A percentile compares a stretch with the other conserved stretches of the same genome.
Evolutionary conservation across 2,113 vertebrate species (phyloP).

Genomic region (Gavialis gangeticus): DNA sequence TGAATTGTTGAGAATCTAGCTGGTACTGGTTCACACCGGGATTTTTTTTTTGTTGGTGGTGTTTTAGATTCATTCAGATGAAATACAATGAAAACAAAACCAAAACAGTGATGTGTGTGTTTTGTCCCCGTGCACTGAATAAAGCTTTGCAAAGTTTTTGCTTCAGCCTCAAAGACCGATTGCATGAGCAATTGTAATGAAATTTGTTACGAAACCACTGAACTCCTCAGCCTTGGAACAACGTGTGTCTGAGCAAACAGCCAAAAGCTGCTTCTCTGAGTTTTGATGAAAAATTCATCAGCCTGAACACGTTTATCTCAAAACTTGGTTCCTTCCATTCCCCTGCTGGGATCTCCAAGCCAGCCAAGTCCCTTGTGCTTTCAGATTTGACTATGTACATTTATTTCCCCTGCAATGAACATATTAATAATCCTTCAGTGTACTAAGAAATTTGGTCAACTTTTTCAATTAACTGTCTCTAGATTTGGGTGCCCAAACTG

Average conservation of each 20-base stretch:
- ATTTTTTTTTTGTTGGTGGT: neutral
- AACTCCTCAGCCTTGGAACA: neutral
- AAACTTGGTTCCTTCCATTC: slow-evolving; percentile 1
- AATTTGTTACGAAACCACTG: neutral
- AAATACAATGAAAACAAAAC: neutral
- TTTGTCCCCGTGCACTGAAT: neutral
- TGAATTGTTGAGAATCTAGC: slow-evolving; percentile 16
- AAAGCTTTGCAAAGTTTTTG: neutral
- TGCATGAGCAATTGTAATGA: fast-evolving
- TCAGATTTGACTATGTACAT: neutral
- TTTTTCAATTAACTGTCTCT: neutral
- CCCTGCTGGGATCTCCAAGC: fast-evolving
- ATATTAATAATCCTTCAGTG: neutral
- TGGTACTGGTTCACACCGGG: neutral
- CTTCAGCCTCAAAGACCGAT: neutral
- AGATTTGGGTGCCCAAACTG: neutral
- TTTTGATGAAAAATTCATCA: neutral
- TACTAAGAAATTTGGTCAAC: neutral
- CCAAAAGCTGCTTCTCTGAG: neutral
- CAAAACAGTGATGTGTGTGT: fast-evolving
- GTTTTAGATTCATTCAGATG: neutral
- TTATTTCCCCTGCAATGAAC: neutral
- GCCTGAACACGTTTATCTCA: neutral
- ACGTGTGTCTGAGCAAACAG: neutral
- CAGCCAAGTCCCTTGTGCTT: neutral